These are phyloP conservation scores for Martes flavigula DNA, from an alignment of 2,797 vertebrate species.

Conservation along the genomic window DNA sequence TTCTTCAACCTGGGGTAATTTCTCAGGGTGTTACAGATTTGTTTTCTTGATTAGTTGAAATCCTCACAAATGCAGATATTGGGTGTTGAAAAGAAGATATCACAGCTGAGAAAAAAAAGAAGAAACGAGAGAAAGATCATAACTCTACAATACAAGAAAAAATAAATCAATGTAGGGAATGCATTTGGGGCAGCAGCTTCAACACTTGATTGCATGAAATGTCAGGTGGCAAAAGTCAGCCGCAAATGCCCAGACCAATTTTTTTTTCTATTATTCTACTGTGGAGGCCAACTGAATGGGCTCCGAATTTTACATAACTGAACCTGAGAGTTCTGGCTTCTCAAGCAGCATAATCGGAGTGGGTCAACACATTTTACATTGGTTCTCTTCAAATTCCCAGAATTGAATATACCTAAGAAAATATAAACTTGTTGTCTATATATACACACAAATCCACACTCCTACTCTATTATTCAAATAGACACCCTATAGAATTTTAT, in stretches of 20 bases:
- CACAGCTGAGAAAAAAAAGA: slow-evolving; percentile 11
- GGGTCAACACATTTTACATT: slow-evolving; percentile 21
- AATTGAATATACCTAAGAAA: slow-evolving; percentile 15
- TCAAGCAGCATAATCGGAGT: neutral
- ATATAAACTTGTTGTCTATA: neutral
- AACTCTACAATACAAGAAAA: neutral
- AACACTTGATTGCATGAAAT: slow-evolving; percentile 10
- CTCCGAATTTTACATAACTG: slow-evolving; percentile 40
- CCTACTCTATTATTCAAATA: neutral
- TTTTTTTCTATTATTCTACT: slow-evolving; percentile 44
- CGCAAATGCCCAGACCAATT: slow-evolving; percentile 3
- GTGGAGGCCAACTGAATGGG: slow-evolving; percentile 2
- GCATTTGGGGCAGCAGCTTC: neutral
- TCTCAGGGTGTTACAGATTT: neutral
- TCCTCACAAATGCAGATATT: neutral
- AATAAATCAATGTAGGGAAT: neutral
- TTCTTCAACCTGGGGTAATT: neutral
- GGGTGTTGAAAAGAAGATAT: slow-evolving; percentile 17
- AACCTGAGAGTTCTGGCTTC: slow-evolving; percentile 27
- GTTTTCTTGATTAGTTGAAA: slow-evolving; percentile 17
- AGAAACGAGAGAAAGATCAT: neutral
- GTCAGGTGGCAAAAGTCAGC: slow-evolving; percentile 40
- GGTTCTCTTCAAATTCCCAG: neutral
- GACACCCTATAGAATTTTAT: neutral
- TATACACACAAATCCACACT: neutral